Base-by-base conservation (phyloP, 2,888 invertebrate genomes). In the Bursaphelenchus okinawaensis region DNA sequence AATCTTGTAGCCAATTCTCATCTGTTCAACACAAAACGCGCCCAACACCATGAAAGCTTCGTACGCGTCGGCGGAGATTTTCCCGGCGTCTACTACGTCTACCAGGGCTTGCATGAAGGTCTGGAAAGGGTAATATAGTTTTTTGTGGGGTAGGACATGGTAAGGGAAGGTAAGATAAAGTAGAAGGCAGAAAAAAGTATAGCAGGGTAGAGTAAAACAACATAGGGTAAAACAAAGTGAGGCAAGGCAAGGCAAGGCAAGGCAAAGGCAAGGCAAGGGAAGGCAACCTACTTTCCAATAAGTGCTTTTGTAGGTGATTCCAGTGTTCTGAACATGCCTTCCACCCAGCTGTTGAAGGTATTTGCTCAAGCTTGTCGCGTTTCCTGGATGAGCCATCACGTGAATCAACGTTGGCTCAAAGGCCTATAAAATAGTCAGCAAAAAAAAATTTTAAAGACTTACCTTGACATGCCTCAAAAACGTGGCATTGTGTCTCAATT, bases 371-470 rank as follows among this genome's bases (percentile, higher is more conserved):
- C 61, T 60, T 9, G 75, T 73, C 19, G 75, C 73, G 50, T 71
- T 71, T 12, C 62, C 62, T 23, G 74, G 67, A 56, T 71, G 74
- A n/a, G 57, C 19, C 68, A 74, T 76, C 28, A 74, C 63, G 52
- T 68, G 66, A 29, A 68, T 63, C 8, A 73, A 68, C 7, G 76
- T 75, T 19, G 75, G 75, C 50, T 76, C 73, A 28, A 73, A 73
- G 16, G 73, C 63, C 75, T 71, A 28, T 52, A 72, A 40, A 28
- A 26, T 52, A 50, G 40, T 7, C 65, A 64, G 2, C 40, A 16
- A 0, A 20, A 3, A 62, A 61, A 6, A 55, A 28, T 20, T 16
- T 51, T 28, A 19, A 26, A 2, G 7, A 20, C 52, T 7, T 24
- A 74, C 70, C 55, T 75, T 72, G 16, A 75, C 76, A 54, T 76